phyloP scores from a whole-genome alignment of 2,113 vertebrate genomes.

The Sceloporus tristichus region DNA sequence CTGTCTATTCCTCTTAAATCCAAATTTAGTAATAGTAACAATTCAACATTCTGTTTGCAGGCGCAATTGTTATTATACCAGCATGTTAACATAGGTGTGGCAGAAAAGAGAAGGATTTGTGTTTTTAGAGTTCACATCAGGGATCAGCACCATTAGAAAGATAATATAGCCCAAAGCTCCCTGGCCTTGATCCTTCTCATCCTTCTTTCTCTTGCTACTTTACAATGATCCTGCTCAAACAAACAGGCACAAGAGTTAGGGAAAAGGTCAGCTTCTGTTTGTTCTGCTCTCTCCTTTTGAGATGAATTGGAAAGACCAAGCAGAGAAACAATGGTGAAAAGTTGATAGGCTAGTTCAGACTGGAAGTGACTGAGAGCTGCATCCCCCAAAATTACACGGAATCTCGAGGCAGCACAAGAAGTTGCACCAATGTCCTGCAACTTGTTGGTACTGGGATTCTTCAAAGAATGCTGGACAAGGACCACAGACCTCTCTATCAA shows the following conservation, averaged over 20 bases:
- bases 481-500: too few species aligned
- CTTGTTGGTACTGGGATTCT: too few species aligned
- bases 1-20: background rate
- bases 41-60: conserved; percentile 21
- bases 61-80: background rate
- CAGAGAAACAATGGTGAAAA: background rate
- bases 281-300: background rate
- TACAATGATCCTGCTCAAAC: background rate
- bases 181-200: background rate
- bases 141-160: background rate
- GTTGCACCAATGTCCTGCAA: too few species aligned
- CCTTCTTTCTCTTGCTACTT: background rate
- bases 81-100: background rate
- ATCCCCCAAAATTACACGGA: too few species aligned
- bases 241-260: background rate
- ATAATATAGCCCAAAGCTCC: background rate
- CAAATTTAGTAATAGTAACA: conserved; percentile 39
- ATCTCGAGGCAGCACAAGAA: too few species aligned
- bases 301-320: background rate
- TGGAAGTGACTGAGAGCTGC: too few species aligned
- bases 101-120: background rate
- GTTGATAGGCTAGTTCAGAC: background rate
- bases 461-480: too few species aligned
- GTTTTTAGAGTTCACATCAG: background rate
- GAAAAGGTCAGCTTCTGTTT: background rate